Percentiles rank a stretch among this genome's conserved stretches.
Conservation (phyloP, 2,113 vertebrate species). For the Pelecanoides urinatrix region DNA sequence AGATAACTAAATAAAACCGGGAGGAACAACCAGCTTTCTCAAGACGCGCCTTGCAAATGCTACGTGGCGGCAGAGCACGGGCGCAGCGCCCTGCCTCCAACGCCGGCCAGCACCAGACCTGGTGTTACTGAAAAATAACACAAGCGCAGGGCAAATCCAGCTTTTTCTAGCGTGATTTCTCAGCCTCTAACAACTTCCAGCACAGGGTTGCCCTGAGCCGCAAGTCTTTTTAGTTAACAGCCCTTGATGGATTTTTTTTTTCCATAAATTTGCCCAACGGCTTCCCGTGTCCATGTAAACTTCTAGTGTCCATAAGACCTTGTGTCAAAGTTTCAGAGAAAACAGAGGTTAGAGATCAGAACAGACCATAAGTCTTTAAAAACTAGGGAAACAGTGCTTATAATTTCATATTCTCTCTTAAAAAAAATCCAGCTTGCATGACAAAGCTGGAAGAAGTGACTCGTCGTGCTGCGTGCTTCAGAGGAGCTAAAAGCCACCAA, state of each 20-base stretch:
- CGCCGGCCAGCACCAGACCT: not conserved
- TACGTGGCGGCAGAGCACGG: not conserved
- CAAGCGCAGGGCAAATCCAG: not conserved
- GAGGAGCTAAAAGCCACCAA: not conserved
- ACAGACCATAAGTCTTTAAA: not conserved
- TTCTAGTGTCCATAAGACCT: not conserved
- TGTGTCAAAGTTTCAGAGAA: not conserved
- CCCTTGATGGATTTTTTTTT: not conserved
- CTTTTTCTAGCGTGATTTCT: not conserved
- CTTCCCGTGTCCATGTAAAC: not conserved
- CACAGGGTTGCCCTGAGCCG: rapidly evolving
- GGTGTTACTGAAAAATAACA: not conserved
- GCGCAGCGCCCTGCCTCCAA: not conserved
- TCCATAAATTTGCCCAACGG: not conserved
- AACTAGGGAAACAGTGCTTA: not conserved
- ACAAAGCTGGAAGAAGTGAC: not conserved
- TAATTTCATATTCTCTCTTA: not conserved
- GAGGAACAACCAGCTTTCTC: not conserved
- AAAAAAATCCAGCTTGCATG: not conserved
- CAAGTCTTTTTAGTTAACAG: not conserved
- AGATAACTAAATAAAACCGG: not conserved
- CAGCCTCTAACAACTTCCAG: not conserved
- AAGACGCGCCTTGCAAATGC: rapidly evolving
- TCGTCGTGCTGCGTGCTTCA: rapidly evolving
- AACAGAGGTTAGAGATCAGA: not conserved